Evolutionary conservation across 2,797 vertebrate genomes (phyloP), one percentile per base, ranked within the genome.

Genomic region (Cossypha niveicapilla): DNA sequence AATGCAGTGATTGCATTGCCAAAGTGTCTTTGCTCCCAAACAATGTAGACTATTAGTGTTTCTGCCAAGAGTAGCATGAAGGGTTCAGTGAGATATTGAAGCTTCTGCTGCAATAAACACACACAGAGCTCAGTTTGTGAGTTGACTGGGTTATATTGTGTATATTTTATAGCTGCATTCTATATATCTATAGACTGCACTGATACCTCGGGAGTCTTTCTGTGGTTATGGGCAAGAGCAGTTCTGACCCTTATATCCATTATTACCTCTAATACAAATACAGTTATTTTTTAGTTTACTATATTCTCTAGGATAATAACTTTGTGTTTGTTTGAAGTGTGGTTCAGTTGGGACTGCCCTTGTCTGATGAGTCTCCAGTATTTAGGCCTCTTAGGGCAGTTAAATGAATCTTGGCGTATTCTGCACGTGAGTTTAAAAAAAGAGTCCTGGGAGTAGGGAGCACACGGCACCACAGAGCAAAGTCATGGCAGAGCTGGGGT

Each of bases 1-100:
- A 91, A 50, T 68, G 78, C 62, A 53, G 60, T 7, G 85, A 86
- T 58, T 13, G 30, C 25, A 6, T 62, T 88, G 90, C 93, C 96
- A 93, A 85, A 94, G 80, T 62, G 77, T 87, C 95, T 92, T 74
- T 84, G 94, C 90, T 93, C 50, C 80, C 91, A 86, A 95, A 92
- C 94, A 85, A 76, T 58, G 94, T 8, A 86, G 63, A 66, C 85
- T 86, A 57, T n/a, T 25, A 63, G 27, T 19, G 34, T 58, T 91
- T 87, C 93, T 92, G 94, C 97, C 96, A 97, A 89, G 86, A 97
- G 78, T 14, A 75, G 78, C 45, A 86, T 16, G 34, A 60, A 93
- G 73, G 85, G 53, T 79, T 96, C 67, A 30, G 19, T n/a, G 63
- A 91, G 82, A 68, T 21, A 54, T 13, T 90, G 93, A 81, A 56